A percentile compares a stretch with the other conserved stretches of the same genome.
Conservation (phyloP, 30 jellyfish, hydroid and myxozoan species). For the Morbakka virulenta region DNA sequence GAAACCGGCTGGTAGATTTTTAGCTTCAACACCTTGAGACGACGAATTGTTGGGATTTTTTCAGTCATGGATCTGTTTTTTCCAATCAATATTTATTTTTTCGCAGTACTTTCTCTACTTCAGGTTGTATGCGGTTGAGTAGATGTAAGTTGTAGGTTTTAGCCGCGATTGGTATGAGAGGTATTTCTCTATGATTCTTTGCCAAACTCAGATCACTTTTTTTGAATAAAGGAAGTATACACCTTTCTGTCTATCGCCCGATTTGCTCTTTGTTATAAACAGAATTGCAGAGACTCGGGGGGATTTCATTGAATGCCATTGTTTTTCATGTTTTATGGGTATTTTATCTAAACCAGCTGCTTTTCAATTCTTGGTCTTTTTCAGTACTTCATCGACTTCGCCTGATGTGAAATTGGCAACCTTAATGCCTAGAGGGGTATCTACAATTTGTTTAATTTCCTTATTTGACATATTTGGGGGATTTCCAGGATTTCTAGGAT, state of each 20-base stretch:
- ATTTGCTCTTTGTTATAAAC: not conserved
- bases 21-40: not conserved
- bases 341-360: not conserved
- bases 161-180: not conserved
- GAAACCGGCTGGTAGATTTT: not conserved
- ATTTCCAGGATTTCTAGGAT: too few species aligned
- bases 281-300: not conserved
- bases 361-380: not conserved
- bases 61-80: not conserved
- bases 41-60: not conserved
- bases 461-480: too few species aligned
- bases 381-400: not conserved
- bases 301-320: not conserved
- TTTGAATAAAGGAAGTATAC: not conserved
- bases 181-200: not conserved
- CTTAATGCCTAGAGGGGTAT: too few species aligned
- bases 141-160: not conserved
- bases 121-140: not conserved
- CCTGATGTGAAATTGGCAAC: too few species aligned
- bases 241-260: not conserved
- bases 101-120: not conserved
- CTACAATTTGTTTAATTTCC: too few species aligned
- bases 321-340: not conserved
- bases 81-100: not conserved
- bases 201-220: not conserved